Evolutionary conservation across 2,888 invertebrate species (phyloP).

Genomic region (Caenorhabditis doughertyi): DNA sequence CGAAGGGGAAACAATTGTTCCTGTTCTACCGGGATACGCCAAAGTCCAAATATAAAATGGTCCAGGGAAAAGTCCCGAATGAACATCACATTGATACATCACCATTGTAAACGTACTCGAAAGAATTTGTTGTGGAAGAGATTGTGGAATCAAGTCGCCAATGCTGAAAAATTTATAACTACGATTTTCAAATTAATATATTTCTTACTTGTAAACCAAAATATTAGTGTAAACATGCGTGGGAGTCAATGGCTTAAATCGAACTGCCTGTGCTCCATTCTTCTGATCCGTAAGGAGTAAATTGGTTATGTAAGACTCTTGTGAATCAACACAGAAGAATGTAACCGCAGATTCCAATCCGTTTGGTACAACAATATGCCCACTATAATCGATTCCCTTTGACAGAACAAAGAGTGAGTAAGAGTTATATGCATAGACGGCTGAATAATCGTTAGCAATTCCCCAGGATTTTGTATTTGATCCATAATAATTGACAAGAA

Average conservation of each 20-base stretch:
- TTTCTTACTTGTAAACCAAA: constrained; percentile 26
- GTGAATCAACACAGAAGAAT: constrained; percentile 6
- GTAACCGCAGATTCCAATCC: constrained; percentile 6
- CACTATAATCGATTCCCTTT: not conserved
- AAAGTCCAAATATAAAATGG: not conserved
- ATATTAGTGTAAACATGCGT: not conserved
- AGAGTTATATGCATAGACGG: not conserved
- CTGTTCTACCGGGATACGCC: constrained; percentile 16
- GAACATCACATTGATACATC: not conserved
- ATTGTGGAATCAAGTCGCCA: not conserved
- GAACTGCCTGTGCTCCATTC: constrained; percentile 4
- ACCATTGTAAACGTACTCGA: constrained; percentile 24
- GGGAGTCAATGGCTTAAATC: constrained; percentile 28
- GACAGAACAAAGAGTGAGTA: not conserved
- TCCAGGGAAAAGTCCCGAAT: not conserved
- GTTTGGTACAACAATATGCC: not conserved
- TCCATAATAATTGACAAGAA: constrained; percentile 36
- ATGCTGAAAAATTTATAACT: constrained; percentile 24
- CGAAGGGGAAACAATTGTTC: constrained; percentile 21
- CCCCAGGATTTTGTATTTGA: constrained; percentile 9
- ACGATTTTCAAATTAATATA: not conserved
- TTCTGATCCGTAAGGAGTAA: not conserved
- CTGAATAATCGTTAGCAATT: constrained; percentile 33
- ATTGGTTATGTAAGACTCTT: constrained; percentile 9
- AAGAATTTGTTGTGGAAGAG: constrained; percentile 27